Percentiles rank a stretch among this genome's conserved stretches.
These are phyloP conservation scores for Mola mola DNA, from an alignment of 2,113 vertebrate species.

Conservation along the genomic window DNA sequence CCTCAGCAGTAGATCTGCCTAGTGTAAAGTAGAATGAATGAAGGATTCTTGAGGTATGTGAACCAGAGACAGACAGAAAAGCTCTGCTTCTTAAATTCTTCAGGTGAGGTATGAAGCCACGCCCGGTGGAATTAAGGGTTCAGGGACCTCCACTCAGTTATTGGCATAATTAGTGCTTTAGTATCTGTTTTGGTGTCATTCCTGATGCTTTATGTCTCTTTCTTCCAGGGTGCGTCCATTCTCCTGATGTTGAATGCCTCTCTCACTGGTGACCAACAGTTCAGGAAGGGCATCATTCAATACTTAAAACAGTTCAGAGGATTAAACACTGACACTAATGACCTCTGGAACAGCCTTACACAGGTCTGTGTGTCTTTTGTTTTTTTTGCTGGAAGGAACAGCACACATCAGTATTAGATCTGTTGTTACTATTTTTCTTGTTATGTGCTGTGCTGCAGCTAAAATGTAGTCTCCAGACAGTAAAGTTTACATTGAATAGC, in stretches of 20 bases:
- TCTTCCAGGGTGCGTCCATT: slow-evolving; percentile 89
- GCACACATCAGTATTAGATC: no score
- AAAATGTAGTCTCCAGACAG: not conserved
- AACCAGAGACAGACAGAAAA: no score
- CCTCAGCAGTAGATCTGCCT: no score
- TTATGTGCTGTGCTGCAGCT: not conserved
- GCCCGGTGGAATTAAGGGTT: no score
- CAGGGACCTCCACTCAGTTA: not conserved
- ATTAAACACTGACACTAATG: slow-evolving; percentile 83
- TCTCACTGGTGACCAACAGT: slow-evolving; percentile 83
- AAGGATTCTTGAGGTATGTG: no score
- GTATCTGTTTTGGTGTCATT: slow-evolving; percentile 2
- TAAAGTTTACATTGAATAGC: not conserved
- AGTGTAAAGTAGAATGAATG: no score
- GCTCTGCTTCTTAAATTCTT: no score
- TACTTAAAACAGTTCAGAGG: slow-evolving; percentile 87
- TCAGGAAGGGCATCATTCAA: slow-evolving; percentile 85
- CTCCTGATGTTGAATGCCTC: slow-evolving; percentile 91
- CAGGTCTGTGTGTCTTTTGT: slow-evolving; percentile 76
- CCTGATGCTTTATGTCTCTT: slow-evolving; percentile 17
- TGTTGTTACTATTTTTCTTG: no score
- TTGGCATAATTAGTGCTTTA: not conserved
- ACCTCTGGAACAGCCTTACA: slow-evolving; percentile 93
- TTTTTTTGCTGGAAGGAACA: slow-evolving; percentile 4
- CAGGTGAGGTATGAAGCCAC: no score